These are phyloP conservation scores for Sylvicola cinctus DNA, from an alignment of 2,888 invertebrate genomes.

Conservation along the genomic window DNA sequence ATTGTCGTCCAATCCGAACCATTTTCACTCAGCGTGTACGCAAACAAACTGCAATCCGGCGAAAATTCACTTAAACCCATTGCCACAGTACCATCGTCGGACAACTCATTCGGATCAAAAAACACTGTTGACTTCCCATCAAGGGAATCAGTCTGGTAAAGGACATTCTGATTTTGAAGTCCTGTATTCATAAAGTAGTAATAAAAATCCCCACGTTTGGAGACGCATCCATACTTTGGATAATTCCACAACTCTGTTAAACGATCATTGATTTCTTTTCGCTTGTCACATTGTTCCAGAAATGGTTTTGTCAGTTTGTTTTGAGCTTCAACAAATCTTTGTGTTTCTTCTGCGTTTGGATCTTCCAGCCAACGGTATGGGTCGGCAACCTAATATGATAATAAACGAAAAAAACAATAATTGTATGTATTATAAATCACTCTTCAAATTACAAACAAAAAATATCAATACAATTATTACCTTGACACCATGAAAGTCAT, in stretches of 20 bases:
- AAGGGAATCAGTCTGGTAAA: constrained; percentile 69
- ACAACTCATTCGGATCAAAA: constrained; percentile 84
- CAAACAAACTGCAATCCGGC: constrained; percentile 73
- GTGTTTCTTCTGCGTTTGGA: constrained; percentile 80
- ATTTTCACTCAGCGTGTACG: constrained; percentile 78
- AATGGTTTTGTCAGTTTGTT: constrained; percentile 76
- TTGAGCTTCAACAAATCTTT: constrained; percentile 73
- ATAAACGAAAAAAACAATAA: too few relatives aligned
- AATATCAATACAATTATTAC: constrained; percentile 24
- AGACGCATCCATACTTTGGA: constrained; percentile 83
- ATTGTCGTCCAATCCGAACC: constrained; percentile 96
- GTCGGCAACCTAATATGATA: constrained; percentile 65
- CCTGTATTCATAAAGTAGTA: constrained; percentile 88
- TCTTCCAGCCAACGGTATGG: constrained; percentile 95
- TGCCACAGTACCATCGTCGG: constrained; percentile 78
- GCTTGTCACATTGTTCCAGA: constrained; percentile 53
- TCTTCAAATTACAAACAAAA: background rate
- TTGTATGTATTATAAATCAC: too few relatives aligned
- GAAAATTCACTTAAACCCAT: constrained; percentile 59
- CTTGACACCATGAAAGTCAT: constrained; percentile 65
- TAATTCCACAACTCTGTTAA: constrained; percentile 88
- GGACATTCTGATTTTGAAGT: constrained; percentile 89
- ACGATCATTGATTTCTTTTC: constrained; percentile 52
- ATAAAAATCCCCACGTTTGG: constrained; percentile 54
- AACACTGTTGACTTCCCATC: constrained; percentile 63